Evolutionary conservation across 30 jellyfish, hydroid and myxozoan species (phyloP).

Genomic region (Morbakka virulenta): DNA sequence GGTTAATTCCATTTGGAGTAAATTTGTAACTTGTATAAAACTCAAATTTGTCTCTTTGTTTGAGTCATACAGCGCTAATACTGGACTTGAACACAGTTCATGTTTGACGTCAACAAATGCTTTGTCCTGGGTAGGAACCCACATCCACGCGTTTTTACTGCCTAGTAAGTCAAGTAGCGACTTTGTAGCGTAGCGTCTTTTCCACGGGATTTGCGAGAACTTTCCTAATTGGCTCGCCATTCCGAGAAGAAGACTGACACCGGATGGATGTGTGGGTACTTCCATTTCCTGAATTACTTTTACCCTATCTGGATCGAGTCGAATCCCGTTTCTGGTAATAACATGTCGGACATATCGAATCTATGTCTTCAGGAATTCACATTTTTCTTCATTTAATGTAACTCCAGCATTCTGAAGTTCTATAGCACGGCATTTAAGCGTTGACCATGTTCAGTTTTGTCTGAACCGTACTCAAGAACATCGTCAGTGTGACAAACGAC

Average conservation of each 20-base stretch:
- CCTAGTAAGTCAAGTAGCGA: slow-evolving; percentile 25
- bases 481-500: slow-evolving; percentile 26
- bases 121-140: slow-evolving; percentile 24
- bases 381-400: slow-evolving; percentile 41
- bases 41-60: slow-evolving; percentile 33
- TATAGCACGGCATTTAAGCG: slow-evolving; percentile 37
- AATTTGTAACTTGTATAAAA: slow-evolving; percentile 55
- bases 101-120: slow-evolving; percentile 7
- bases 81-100: slow-evolving; percentile 42
- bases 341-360: slow-evolving; percentile 22
- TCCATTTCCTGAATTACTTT: slow-evolving; percentile 32
- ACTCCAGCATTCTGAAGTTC: slow-evolving; percentile 3
- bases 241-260: slow-evolving; percentile 21
- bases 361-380: slow-evolving; percentile 18
- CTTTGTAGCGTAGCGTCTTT: too few relatives aligned
- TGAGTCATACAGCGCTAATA: slow-evolving; percentile 47
- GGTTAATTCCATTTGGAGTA: slow-evolving; percentile 36
- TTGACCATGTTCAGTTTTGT: slow-evolving; percentile 38
- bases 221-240: slow-evolving; percentile 44
- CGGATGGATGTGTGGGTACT: slow-evolving; percentile 15
- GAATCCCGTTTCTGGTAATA: slow-evolving; percentile 13
- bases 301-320: slow-evolving; percentile 22
- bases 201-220: slow-evolving; percentile 25
- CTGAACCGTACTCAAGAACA: slow-evolving; percentile 18
- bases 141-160: slow-evolving; percentile 22